phyloP scores from a whole-genome alignment of 2,888 invertebrate species.

The Chelonus formosanus region DNA sequence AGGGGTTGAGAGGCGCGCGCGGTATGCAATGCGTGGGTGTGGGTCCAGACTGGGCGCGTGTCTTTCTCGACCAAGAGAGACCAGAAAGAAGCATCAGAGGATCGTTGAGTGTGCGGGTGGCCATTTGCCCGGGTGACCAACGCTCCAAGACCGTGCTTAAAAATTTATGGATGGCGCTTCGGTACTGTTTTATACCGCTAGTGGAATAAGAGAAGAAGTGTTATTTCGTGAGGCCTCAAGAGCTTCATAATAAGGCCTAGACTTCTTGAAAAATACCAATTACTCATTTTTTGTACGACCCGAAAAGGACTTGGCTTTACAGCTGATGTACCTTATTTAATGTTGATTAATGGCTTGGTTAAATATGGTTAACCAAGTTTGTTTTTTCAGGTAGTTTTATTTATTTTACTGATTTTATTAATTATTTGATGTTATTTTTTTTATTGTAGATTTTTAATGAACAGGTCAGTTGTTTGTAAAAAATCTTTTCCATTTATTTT shows the following conservation, averaged over 20 bases:
- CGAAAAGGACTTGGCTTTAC: too few relatives aligned
- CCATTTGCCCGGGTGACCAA: constrained; percentile 20
- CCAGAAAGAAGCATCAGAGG: constrained; percentile 14
- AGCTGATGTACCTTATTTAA: too few relatives aligned
- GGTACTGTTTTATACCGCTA: constrained; percentile 7
- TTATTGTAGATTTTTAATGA: too few relatives aligned
- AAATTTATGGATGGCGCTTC: constrained; percentile 37
- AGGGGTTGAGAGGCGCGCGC: constrained; percentile 50
- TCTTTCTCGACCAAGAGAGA: constrained; percentile 32
- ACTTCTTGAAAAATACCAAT: constrained; percentile 5
- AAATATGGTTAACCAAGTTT: too few relatives aligned
- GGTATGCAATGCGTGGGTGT: constrained; percentile 55
- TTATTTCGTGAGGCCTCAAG: constrained; percentile 29
- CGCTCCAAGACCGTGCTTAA: constrained; percentile 21
- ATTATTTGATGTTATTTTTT: too few relatives aligned
- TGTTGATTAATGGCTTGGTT: too few relatives aligned
- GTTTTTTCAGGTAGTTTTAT: too few relatives aligned
- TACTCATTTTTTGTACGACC: neutral
- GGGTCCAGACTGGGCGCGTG: constrained; percentile 50
- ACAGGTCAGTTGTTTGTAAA: too few relatives aligned
- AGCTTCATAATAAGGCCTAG: constrained; percentile 21
- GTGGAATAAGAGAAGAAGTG: constrained; percentile 21
- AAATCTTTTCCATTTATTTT: too few relatives aligned
- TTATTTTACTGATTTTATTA: too few relatives aligned
- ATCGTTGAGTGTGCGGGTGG: constrained; percentile 34